Conservation (phyloP, 2,797 vertebrate species). For the Ammospiza maritima region DNA sequence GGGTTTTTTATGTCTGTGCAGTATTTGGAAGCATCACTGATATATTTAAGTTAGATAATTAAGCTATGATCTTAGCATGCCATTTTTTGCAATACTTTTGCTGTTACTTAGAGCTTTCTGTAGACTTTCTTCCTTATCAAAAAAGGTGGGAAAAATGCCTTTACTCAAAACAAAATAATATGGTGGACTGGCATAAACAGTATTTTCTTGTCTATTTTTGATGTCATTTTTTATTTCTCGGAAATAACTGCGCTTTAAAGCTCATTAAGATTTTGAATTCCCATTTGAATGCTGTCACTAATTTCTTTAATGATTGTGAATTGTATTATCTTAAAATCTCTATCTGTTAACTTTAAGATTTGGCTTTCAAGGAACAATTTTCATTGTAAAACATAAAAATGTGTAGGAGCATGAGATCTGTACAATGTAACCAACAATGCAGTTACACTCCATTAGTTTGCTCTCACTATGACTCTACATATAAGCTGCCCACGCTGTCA, state of each 20-base stretch:
- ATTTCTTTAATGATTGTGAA: neutral
- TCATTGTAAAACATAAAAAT: neutral
- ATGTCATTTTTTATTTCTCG: neutral
- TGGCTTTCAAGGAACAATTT: neutral
- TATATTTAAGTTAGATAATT: neutral
- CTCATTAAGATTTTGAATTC: neutral
- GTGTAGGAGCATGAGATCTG: neutral
- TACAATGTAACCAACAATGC: neutral
- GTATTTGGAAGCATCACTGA: neutral
- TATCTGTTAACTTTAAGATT: neutral
- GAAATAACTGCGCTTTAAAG: neutral
- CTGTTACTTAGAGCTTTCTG: neutral
- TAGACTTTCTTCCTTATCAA: neutral
- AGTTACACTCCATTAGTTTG: neutral
- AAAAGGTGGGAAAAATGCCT: accelerated
- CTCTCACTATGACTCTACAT: neutral
- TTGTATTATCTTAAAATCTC: neutral
- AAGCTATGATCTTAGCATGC: neutral
- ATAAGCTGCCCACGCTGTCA: neutral
- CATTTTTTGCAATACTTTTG: neutral
- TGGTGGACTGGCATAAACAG: neutral
- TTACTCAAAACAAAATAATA: neutral
- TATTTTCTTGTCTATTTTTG: neutral
- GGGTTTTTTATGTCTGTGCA: neutral
- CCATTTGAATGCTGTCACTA: neutral